phyloP scores from a whole-genome alignment of 2,797 vertebrate genomes.

The Gadopsis marmoratus region DNA sequence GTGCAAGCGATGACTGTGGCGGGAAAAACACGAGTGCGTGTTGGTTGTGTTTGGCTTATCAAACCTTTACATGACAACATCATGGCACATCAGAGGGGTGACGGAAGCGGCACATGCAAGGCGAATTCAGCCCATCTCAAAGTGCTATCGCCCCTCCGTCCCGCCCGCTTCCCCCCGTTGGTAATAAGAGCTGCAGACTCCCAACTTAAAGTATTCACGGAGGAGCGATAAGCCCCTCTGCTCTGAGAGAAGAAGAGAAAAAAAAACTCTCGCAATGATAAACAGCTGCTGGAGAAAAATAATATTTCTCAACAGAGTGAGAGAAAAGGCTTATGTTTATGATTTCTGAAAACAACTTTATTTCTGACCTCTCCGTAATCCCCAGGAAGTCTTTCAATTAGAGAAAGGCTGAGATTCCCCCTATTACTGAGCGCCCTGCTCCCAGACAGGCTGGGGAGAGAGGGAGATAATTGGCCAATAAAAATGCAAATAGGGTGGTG shows the following conservation, averaged over 20 bases:
- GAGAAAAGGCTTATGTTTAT: slow-evolving; percentile 79
- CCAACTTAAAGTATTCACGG: slow-evolving; percentile 59
- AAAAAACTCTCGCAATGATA: slow-evolving; percentile 61
- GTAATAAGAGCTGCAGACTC: slow-evolving; percentile 60
- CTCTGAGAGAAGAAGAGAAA: slow-evolving; percentile 30
- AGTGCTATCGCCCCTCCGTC: slow-evolving; percentile 50
- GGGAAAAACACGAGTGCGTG: background rate
- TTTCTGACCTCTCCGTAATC: slow-evolving; percentile 83
- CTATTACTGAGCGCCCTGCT: slow-evolving; percentile 72
- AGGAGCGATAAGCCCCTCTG: slow-evolving; percentile 68
- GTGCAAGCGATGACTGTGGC: background rate
- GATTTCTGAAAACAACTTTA: slow-evolving; percentile 80
- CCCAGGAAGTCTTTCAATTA: slow-evolving; percentile 83
- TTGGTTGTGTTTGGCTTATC: slow-evolving; percentile 20
- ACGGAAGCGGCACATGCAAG: slow-evolving; percentile 40
- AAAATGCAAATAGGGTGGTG: slow-evolving; percentile 85
- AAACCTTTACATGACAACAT: slow-evolving; percentile 43
- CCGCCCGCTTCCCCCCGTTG: slow-evolving; percentile 27
- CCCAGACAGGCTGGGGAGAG: slow-evolving; percentile 72
- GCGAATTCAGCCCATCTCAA: slow-evolving; percentile 47
- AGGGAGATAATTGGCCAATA: slow-evolving; percentile 86
- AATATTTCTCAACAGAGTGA: slow-evolving; percentile 69
- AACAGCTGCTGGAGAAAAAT: slow-evolving; percentile 69
- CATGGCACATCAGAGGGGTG: slow-evolving; percentile 54
- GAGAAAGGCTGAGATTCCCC: slow-evolving; percentile 73